Base-by-base conservation (phyloP, 2,113 vertebrate genomes). In the Ailurus styani region DNA sequence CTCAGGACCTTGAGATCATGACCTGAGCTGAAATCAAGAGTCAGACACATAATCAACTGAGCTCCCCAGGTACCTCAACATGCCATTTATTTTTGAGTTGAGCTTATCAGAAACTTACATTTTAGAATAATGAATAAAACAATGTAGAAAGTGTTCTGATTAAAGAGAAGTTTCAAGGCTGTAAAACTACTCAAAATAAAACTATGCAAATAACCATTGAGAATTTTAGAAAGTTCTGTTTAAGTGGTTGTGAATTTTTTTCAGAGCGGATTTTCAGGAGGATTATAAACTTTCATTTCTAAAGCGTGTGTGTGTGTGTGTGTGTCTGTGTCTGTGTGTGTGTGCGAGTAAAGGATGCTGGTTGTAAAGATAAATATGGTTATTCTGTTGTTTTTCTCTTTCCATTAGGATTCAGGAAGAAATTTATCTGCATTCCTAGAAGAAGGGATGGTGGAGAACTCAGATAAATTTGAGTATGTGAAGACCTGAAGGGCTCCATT, bases 81-180 rank as follows among this genome's bases (percentile, higher is more conserved):
- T 97, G 77, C 70, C 90, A 83, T 45, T 54, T 47, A 93, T 55
- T 97, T 97, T 97, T 73, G 31, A 95, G 13, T 92, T 79, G 4
- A 52, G 5, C 85, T 97, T 93, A 86, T 96, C 95, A 96, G 83
- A 82, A 55, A 55, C 54, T 96, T 52, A 68, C 62, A 73, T 95
- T 98, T 97, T 50, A 47, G 50, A 20, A 72, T 95, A 75, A 93
- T 84, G 0, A 29, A 73, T 73, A 34, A 73, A 31, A 20, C 2
- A 89, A 72, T 2, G 3, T 72, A 72, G 31, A 20, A 86, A 42
- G 13, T 42, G 2, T 57, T 75, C 14, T 83, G 21, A 77, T 83
- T 68, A 23, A 87, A 81, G 64, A 57, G 42, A 47, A 37, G 2
- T 68, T 6, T 54, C 29, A 92, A 72, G 14, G 3, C 3, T 72